Conservation (phyloP, 2,797 vertebrate species). For the Mallotus villosus region DNA sequence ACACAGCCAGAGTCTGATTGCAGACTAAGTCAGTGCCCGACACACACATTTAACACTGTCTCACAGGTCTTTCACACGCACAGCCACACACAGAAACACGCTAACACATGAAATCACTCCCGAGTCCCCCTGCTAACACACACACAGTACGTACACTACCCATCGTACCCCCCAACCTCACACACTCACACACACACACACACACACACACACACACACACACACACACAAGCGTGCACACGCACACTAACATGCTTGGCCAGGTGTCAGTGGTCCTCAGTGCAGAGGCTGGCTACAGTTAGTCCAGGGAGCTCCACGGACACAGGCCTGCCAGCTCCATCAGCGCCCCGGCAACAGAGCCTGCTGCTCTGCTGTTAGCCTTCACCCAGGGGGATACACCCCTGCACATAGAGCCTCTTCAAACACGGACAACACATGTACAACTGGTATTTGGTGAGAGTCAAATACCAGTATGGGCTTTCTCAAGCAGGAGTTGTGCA, state of each 20-base stretch:
- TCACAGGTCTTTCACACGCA: not conserved
- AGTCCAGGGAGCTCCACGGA: not conserved
- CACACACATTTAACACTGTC: slow-evolving; percentile 14
- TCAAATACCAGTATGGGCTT: too few relatives aligned
- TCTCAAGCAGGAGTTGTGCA: too few relatives aligned
- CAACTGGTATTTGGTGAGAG: too few relatives aligned
- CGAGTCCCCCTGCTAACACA: not conserved
- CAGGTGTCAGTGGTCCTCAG: not conserved
- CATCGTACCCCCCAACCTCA: too few relatives aligned
- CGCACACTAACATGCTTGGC: not conserved
- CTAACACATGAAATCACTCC: not conserved
- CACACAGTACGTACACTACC: not conserved
- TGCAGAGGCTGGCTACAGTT: not conserved
- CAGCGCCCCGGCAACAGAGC: too few relatives aligned
- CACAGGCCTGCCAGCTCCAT: too few relatives aligned
- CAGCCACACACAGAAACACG: not conserved
- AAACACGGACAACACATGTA: too few relatives aligned
- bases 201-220: not conserved
- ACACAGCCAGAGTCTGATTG: slow-evolving; percentile 30
- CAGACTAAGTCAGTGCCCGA: slow-evolving; percentile 15
- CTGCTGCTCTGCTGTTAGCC: too few relatives aligned
- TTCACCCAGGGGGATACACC: too few relatives aligned
- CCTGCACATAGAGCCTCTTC: too few relatives aligned
- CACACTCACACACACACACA: too few relatives aligned
- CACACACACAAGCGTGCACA: not conserved